These are phyloP conservation scores for Latrodectus geometricus DNA, from an alignment of 1,140 invertebrate genomes.

Conservation along the genomic window DNA sequence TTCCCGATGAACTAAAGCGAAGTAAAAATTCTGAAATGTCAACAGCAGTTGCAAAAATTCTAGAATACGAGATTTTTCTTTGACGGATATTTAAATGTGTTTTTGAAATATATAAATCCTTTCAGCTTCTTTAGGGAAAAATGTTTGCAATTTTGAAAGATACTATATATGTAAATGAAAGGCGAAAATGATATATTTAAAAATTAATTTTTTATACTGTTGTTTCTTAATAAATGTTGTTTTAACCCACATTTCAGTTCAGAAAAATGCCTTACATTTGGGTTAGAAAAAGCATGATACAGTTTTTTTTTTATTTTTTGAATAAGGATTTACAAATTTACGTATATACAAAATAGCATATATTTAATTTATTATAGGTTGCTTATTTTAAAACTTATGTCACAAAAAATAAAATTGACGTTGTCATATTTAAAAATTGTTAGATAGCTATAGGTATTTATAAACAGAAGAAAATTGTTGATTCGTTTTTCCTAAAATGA, in stretches of 20 bases:
- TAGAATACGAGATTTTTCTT: not conserved
- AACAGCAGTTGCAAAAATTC: not conserved
- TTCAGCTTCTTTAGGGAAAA: not conserved
- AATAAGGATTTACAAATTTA: too few species aligned
- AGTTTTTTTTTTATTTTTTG: too few species aligned
- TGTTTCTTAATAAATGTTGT: not conserved
- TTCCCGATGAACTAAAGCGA: constrained; percentile 8
- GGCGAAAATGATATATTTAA: not conserved
- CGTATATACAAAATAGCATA: too few species aligned
- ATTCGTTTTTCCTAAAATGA: too few species aligned
- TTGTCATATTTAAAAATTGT: too few species aligned
- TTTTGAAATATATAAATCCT: not conserved
- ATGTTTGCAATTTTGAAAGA: not conserved
- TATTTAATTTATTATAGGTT: too few species aligned
- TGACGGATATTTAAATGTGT: constrained; percentile 11
- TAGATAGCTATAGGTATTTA: too few species aligned
- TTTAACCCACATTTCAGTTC: not conserved
- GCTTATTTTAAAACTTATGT: too few species aligned
- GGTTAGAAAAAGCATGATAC: too few species aligned
- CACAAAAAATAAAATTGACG: too few species aligned
- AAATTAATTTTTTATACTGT: not conserved
- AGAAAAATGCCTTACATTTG: too few species aligned
- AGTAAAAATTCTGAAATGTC: not conserved
- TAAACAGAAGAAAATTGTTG: too few species aligned
- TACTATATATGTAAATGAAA: constrained; percentile 14